A percentile compares a stretch with the other conserved stretches of the same genome.
These are phyloP conservation scores for Siderastrea radians DNA, from an alignment of 92 coral and sea anemone genomes.

Conservation along the genomic window DNA sequence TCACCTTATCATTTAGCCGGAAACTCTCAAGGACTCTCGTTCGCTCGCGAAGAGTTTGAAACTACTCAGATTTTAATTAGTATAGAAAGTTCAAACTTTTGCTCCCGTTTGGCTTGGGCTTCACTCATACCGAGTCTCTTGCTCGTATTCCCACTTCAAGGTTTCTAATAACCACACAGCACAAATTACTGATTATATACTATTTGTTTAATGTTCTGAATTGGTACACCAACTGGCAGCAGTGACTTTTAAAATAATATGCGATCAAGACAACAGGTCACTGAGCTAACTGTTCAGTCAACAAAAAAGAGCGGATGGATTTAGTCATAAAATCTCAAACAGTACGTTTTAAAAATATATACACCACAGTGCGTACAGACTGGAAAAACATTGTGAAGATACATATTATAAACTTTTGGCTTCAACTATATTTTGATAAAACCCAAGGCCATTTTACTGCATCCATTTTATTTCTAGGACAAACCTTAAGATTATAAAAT, in stretches of 20 bases:
- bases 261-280: constrained; percentile 15
- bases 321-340: constrained; percentile 59
- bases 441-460: constrained; percentile 27
- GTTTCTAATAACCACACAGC: no score
- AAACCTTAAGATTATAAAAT: constrained; percentile 32
- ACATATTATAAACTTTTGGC: constrained; percentile 33
- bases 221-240: constrained; percentile 45
- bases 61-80: no score
- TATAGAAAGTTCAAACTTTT: no score
- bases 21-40: no score
- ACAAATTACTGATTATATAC: constrained; percentile 2
- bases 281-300: background rate
- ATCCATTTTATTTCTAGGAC: constrained; percentile 1
- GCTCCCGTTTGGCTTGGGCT: no score
- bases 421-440: constrained; percentile 25
- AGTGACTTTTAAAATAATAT: constrained; percentile 41
- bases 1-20: no score
- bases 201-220: constrained; percentile 35
- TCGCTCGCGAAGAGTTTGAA: no score
- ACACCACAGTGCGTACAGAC: constrained; percentile 46
- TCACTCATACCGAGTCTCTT: no score
- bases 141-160: no score
- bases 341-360: constrained; percentile 50
- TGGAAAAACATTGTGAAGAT: constrained; percentile 32
- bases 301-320: constrained; percentile 30